These are phyloP conservation scores for Pachyseris speciosa DNA, from an alignment of 64 coral and sea anemone genomes.

Conservation along the genomic window DNA sequence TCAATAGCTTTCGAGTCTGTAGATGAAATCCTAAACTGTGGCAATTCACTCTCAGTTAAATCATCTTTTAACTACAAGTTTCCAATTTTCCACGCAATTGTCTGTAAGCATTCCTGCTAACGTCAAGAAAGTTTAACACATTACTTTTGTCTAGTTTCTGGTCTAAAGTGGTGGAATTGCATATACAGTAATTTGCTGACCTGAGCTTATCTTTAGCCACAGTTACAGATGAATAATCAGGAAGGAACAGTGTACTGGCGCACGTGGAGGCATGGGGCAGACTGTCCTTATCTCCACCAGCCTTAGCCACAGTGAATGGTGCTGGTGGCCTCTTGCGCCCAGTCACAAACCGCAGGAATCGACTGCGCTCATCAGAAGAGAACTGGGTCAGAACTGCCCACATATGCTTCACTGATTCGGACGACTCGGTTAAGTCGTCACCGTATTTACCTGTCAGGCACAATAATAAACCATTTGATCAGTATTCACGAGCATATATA, in stretches of 20 bases:
- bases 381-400: slow-evolving; percentile 82
- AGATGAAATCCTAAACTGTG: too few species aligned
- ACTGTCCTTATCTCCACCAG: slow-evolving; percentile 69
- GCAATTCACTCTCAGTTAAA: too few species aligned
- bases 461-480: not conserved
- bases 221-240: slow-evolving; percentile 73
- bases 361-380: slow-evolving; percentile 83
- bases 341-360: slow-evolving; percentile 96
- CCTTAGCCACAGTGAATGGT: slow-evolving; percentile 89
- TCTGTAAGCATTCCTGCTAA: too few species aligned
- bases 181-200: slow-evolving; percentile 38
- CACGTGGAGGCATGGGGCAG: slow-evolving; percentile 94
- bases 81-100: too few species aligned
- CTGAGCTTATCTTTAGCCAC: slow-evolving; percentile 89
- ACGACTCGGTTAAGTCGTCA: slow-evolving; percentile 80
- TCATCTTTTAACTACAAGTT: too few species aligned
- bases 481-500: not conserved
- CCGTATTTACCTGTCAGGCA: slow-evolving; percentile 89
- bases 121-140: too few species aligned
- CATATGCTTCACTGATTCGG: slow-evolving; percentile 75
- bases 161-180: too few species aligned
- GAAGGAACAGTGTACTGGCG: slow-evolving; percentile 90
- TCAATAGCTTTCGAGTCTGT: too few species aligned
- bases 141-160: too few species aligned
- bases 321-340: slow-evolving; percentile 92